Conservation (phyloP, 2,888 invertebrate species). For the Scaptomyza caliginosa region DNA sequence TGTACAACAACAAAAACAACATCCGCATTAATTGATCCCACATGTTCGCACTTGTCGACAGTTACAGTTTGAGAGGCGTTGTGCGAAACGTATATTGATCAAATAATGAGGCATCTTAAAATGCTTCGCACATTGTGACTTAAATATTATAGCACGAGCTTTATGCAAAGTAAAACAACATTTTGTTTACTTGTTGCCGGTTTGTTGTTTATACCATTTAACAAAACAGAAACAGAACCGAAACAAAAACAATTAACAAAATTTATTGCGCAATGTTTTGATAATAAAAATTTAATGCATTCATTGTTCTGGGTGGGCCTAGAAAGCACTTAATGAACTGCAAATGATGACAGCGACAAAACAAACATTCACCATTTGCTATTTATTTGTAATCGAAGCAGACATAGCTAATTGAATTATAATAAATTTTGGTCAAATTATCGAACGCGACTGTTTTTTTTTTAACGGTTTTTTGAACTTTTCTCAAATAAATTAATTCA, state of each 20-base stretch:
- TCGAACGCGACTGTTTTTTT: conserved; percentile 12
- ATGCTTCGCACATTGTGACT: conserved; percentile 51
- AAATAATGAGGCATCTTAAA: conserved; percentile 44
- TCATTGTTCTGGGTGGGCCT: conserved; percentile 41
- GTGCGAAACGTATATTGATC: neutral
- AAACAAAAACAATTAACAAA: neutral
- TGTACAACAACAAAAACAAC: neutral
- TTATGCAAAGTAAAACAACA: conserved; percentile 18
- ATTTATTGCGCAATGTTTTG: conserved; percentile 35
- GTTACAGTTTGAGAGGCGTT: conserved; percentile 24
- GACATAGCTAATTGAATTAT: conserved; percentile 11
- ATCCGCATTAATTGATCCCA: conserved; percentile 39
- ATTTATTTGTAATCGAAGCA: conserved; percentile 45
- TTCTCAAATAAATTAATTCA: conserved; percentile 8
- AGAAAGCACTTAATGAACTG: conserved; percentile 4
- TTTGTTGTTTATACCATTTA: neutral
- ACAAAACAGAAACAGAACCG: neutral
- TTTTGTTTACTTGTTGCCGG: conserved; percentile 13
- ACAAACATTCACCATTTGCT: conserved; percentile 1
- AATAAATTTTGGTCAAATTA: conserved; percentile 24
- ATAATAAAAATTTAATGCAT: conserved; percentile 9
- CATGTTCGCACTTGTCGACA: conserved; percentile 35
- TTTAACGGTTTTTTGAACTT: conserved; percentile 66
- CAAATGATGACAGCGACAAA: neutral
- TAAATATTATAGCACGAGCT: conserved; percentile 5